phyloP scores from a whole-genome alignment of 2,113 vertebrate genomes.

The Calonectris borealis region DNA sequence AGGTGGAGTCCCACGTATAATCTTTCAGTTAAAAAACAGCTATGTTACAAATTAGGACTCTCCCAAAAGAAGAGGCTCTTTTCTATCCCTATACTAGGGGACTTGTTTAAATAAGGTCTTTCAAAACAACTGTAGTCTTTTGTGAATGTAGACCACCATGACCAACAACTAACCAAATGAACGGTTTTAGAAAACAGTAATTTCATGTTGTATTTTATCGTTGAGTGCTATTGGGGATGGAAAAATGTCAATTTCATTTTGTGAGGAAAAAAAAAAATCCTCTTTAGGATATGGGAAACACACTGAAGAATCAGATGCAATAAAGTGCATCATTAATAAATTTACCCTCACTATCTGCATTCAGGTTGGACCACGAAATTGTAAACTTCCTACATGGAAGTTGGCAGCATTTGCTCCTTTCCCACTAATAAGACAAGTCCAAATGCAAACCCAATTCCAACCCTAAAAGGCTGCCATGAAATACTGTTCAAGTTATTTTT shows the following conservation, averaged over 20 bases:
- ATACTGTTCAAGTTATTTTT: neutral
- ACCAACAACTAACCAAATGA: neutral
- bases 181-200: neutral
- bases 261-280: neutral
- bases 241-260: neutral
- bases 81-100: neutral
- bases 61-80: neutral
- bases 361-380: neutral
- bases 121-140: neutral
- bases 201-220: neutral
- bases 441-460: neutral
- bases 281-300: neutral
- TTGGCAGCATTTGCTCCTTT: neutral
- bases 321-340: neutral
- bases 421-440: neutral
- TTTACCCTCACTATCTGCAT: neutral
- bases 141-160: fast-evolving
- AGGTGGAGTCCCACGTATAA: neutral
- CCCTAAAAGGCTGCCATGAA: neutral
- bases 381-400: neutral
- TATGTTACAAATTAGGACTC: neutral
- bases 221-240: neutral
- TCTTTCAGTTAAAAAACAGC: neutral
- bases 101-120: neutral
- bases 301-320: neutral